phyloP scores from a whole-genome alignment of 2,888 invertebrate species.

The Brachyopa scutellaris region DNA sequence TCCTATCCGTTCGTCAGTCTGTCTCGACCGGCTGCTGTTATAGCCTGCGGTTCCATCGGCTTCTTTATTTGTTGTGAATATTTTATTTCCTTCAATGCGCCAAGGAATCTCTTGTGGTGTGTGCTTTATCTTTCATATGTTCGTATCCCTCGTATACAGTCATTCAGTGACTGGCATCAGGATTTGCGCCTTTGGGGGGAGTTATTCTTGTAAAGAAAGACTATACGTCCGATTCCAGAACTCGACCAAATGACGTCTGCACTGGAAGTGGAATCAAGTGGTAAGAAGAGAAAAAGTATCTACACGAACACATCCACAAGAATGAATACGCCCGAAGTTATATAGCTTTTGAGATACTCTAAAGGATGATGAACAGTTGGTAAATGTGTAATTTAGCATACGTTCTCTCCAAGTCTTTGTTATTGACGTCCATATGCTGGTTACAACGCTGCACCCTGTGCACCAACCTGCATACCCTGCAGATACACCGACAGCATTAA shows the following conservation, averaged over 20 bases:
- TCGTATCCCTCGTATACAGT: constrained; percentile 5
- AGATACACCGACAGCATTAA: constrained; percentile 28
- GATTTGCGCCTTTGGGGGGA: constrained; percentile 54
- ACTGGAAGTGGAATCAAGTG: constrained; percentile 34
- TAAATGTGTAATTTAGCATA: constrained; percentile 68
- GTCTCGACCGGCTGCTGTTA: constrained; percentile 56
- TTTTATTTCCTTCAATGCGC: constrained; percentile 66
- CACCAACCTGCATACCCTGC: background rate
- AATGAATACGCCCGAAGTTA: constrained; percentile 52
- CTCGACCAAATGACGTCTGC: constrained; percentile 64
- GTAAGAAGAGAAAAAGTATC: constrained; percentile 12
- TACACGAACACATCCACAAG: constrained; percentile 49
- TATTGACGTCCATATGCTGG: constrained; percentile 58
- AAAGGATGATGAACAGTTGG: constrained; percentile 69
- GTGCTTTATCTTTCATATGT: constrained; percentile 69
- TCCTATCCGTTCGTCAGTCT: constrained; percentile 21
- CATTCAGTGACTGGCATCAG: no score
- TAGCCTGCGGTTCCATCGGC: constrained; percentile 55
- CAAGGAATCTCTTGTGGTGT: constrained; percentile 54
- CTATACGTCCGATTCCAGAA: constrained; percentile 14
- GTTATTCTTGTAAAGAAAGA: constrained; percentile 12
- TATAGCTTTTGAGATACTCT: constrained; percentile 33
- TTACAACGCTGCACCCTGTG: constrained; percentile 3
- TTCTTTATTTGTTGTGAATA: constrained; percentile 69
- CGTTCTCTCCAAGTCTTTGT: constrained; percentile 27